Conservation (phyloP, 2,113 vertebrate genomes). For the Notarius quadriscutis region DNA sequence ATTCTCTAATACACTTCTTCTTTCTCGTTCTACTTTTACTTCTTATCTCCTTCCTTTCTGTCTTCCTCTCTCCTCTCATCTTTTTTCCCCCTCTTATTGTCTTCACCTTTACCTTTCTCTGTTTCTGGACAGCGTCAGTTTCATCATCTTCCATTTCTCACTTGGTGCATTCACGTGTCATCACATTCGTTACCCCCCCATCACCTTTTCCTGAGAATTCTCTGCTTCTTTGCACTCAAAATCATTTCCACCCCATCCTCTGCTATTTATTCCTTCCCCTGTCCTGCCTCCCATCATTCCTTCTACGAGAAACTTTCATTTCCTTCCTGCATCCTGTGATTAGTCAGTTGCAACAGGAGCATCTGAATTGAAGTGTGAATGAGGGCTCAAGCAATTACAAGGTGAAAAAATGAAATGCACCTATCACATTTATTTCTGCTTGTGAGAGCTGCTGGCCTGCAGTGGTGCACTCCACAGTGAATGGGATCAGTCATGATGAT, state of each 20-base stretch:
- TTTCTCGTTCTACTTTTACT: background rate
- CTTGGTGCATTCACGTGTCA: slow-evolving; percentile 1
- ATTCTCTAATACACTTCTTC: background rate
- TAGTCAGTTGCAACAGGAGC: background rate
- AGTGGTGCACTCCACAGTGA: slow-evolving; percentile 43
- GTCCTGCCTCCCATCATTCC: background rate
- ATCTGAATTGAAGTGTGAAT: background rate
- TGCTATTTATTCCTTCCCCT: background rate
- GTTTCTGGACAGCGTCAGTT: slow-evolving; percentile 2
- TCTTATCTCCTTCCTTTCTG: background rate
- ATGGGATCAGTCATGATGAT: slow-evolving; percentile 40
- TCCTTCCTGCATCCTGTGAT: background rate
- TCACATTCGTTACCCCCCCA: background rate
- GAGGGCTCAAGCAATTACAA: slow-evolving; percentile 9
- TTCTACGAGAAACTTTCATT: slow-evolving; percentile 14
- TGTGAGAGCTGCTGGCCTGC: slow-evolving; percentile 26
- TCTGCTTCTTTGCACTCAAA: background rate
- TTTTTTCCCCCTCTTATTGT: background rate
- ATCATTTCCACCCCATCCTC: slow-evolving; percentile 2
- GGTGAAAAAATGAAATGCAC: background rate
- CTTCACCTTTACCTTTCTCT: slow-evolving; percentile 4
- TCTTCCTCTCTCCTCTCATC: background rate
- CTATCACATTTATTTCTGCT: slow-evolving; percentile 19
- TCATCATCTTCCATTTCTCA: slow-evolving; percentile 20
- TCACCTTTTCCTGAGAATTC: background rate